Evolutionary conservation across 2,888 invertebrate genomes (phyloP).

Genomic region (Drosophila kanekoi): DNA sequence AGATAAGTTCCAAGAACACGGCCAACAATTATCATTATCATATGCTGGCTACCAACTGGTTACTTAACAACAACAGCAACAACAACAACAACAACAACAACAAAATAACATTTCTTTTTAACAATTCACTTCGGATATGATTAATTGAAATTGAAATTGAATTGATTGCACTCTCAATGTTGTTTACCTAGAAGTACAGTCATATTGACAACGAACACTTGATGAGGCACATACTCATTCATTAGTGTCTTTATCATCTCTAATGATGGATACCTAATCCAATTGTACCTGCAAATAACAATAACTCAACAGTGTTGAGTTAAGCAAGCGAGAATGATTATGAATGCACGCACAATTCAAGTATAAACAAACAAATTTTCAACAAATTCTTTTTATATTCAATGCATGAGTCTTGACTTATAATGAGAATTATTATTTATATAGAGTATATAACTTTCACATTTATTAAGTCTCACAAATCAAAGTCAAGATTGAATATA

Average conservation of each 20-base stretch:
- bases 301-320: neutral
- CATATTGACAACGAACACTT: neutral
- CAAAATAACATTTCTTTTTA: constrained; percentile 5
- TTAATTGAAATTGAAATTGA: constrained; percentile 23
- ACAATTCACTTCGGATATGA: constrained; percentile 5
- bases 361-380: too few species aligned
- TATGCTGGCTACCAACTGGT: constrained; percentile 22
- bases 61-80: constrained; percentile 8
- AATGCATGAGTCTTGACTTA: too few species aligned
- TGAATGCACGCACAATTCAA: too few species aligned
- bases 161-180: constrained; percentile 6
- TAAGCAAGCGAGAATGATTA: neutral
- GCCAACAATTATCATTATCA: constrained; percentile 32
- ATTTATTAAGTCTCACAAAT: too few species aligned
- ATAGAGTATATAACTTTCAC: too few species aligned
- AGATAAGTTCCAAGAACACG: constrained; percentile 50
- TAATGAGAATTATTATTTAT: too few species aligned
- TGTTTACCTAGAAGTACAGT: constrained; percentile 37
- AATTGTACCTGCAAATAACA: neutral
- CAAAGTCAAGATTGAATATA: too few species aligned
- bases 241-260: constrained; percentile 7
- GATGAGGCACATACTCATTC: constrained; percentile 8
- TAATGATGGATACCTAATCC: neutral
- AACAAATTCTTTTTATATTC: too few species aligned
- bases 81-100: neutral